phyloP scores from a whole-genome alignment of 2,113 vertebrate species.

The Amphiprion ocellaris region DNA sequence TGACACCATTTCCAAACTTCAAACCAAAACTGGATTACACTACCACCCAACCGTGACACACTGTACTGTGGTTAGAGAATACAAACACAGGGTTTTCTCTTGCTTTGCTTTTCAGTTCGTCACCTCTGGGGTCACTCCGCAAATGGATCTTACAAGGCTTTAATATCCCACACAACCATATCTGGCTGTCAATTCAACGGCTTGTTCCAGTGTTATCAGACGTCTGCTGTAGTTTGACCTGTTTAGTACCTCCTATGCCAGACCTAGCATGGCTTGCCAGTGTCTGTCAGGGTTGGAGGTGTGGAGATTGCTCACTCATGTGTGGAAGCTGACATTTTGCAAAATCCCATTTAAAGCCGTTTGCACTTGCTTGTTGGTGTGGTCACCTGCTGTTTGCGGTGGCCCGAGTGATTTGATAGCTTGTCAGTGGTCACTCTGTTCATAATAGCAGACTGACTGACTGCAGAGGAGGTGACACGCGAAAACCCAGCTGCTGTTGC shows the following conservation, averaged over 20 bases:
- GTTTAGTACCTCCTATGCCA: constrained; percentile 18
- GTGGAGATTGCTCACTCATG: constrained; percentile 52
- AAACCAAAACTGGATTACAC: background rate
- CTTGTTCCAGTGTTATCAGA: background rate
- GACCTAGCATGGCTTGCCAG: background rate
- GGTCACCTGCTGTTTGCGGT: constrained; percentile 49
- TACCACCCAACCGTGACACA: background rate
- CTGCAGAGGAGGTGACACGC: constrained; percentile 10
- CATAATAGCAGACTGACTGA: constrained; percentile 35
- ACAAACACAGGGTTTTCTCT: background rate
- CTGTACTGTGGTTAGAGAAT: background rate
- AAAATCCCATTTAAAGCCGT: constrained; percentile 55
- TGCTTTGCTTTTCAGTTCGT: background rate
- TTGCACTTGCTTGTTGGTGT: constrained; percentile 33
- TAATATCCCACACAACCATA: background rate
- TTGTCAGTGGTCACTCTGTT: constrained; percentile 26
- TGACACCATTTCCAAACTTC: background rate
- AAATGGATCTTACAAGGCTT: constrained; percentile 16
- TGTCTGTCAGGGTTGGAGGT: constrained; percentile 28
- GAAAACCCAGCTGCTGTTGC: constrained; percentile 7
- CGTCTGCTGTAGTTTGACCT: constrained; percentile 19
- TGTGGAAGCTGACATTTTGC: constrained; percentile 70
- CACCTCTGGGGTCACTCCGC: background rate
- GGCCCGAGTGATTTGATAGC: constrained; percentile 37
- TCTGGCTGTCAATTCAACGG: constrained; percentile 34